These are phyloP conservation scores for Lampris megalopsis DNA, from an alignment of 2,113 vertebrate species.

Conservation along the genomic window DNA sequence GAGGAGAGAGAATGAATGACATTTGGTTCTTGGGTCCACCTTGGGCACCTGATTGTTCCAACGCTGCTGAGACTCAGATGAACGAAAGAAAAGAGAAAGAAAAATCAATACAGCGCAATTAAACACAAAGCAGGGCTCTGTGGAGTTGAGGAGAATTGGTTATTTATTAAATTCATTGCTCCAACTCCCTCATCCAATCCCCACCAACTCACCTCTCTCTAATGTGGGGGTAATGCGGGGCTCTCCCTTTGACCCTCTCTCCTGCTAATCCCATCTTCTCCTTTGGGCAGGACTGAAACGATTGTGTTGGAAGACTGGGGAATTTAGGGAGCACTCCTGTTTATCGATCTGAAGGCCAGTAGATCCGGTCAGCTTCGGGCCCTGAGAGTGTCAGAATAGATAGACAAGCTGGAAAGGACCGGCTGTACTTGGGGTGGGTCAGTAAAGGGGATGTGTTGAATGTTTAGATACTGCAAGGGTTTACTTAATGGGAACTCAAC, in stretches of 20 bases:
- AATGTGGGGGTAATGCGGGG: slow-evolving; percentile 60
- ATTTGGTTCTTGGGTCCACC: slow-evolving; percentile 70
- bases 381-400: background rate
- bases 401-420: background rate
- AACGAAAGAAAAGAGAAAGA: slow-evolving; percentile 56
- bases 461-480: no score
- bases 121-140: slow-evolving; percentile 80
- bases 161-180: slow-evolving; percentile 81
- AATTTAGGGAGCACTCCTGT: slow-evolving; percentile 57
- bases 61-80: slow-evolving; percentile 39
- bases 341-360: slow-evolving; percentile 54
- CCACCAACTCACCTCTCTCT: slow-evolving; percentile 57
- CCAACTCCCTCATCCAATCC: slow-evolving; percentile 51
- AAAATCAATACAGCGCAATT: slow-evolving; percentile 85
- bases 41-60: slow-evolving; percentile 80
- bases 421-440: background rate
- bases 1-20: slow-evolving; percentile 61
- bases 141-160: slow-evolving; percentile 79
- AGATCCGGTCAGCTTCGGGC: slow-evolving; percentile 34
- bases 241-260: slow-evolving; percentile 52
- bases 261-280: slow-evolving; percentile 73
- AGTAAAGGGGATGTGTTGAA: background rate
- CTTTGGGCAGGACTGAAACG: slow-evolving; percentile 60
- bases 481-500: no score
- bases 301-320: slow-evolving; percentile 60